Evolutionary conservation across 2,797 vertebrate species (phyloP).

Genomic region (Eidolon dupreanum): DNA sequence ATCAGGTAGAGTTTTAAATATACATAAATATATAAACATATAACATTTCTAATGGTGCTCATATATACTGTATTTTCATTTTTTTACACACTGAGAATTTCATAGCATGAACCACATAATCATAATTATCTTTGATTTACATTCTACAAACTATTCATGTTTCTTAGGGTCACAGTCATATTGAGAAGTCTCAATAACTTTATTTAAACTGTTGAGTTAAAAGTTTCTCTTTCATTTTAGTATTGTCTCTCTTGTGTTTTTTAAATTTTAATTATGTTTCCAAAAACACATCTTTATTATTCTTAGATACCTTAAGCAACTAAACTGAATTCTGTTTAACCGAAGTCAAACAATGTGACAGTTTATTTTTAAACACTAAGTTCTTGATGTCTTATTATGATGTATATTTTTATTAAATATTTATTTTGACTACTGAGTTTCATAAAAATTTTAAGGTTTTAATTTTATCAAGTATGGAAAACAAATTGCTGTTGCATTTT

Average conservation of each 20-base stretch:
- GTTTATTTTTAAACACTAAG: conserved; percentile 76
- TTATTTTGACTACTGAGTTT: conserved; percentile 85
- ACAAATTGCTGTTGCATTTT: conserved; percentile 51
- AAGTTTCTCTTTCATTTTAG: conserved; percentile 1
- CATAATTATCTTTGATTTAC: conserved; percentile 41
- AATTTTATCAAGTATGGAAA: conserved; percentile 66
- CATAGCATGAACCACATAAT: conserved; percentile 43
- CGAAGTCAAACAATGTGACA: conserved; percentile 63
- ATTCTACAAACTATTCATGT: neutral
- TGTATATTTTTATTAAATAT: conserved; percentile 83
- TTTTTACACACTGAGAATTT: conserved; percentile 47
- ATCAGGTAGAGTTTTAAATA: neutral
- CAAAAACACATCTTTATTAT: neutral
- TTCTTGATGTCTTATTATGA: conserved; percentile 74
- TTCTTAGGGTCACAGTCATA: conserved; percentile 23
- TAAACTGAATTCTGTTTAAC: conserved; percentile 73
- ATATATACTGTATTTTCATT: conserved; percentile 65
- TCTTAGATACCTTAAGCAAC: conserved; percentile 55
- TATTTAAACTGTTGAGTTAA: conserved; percentile 45
- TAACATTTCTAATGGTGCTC: conserved; percentile 75
- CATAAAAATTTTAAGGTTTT: conserved; percentile 70
- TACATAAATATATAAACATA: neutral
- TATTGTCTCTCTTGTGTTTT: conserved; percentile 50
- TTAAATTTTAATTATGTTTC: conserved; percentile 71
- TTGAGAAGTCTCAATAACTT: conserved; percentile 21